Evolutionary conservation across 2,888 invertebrate species (phyloP).

Genomic region (Koerneria pararmatus): DNA sequence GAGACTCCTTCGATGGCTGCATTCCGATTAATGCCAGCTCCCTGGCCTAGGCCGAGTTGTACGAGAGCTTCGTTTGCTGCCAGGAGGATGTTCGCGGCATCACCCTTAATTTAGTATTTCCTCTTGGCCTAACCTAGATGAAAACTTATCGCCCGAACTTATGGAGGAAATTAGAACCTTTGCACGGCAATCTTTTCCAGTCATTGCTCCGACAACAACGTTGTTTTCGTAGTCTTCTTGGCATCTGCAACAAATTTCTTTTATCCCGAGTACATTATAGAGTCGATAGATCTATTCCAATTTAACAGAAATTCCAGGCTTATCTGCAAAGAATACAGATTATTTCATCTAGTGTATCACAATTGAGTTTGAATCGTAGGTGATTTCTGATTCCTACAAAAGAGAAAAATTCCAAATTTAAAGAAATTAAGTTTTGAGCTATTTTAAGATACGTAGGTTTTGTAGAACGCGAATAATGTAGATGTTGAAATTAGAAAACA

Average conservation of each 20-base stretch:
- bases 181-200: slow-evolving; percentile 59
- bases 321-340: too few relatives aligned
- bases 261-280: too few relatives aligned
- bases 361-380: too few relatives aligned
- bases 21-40: slow-evolving; percentile 47
- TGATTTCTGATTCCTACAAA: too few relatives aligned
- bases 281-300: too few relatives aligned
- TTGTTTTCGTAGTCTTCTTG: slow-evolving; percentile 62
- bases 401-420: too few relatives aligned
- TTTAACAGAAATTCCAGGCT: too few relatives aligned
- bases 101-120: slow-evolving; percentile 28
- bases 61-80: slow-evolving; percentile 52
- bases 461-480: too few relatives aligned
- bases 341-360: too few relatives aligned
- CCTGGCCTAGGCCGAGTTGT: slow-evolving; percentile 45
- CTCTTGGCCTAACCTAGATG: neutral
- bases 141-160: neutral
- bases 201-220: slow-evolving; percentile 58
- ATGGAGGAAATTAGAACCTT: slow-evolving; percentile 31
- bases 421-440: too few relatives aligned
- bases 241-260: slow-evolving; percentile 67
- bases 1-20: slow-evolving; percentile 56
- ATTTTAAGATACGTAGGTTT: too few relatives aligned
- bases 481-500: too few relatives aligned
- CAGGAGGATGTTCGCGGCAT: slow-evolving; percentile 45